Evolutionary conservation across 1,140 invertebrate genomes (phyloP), one percentile per base, ranked within the genome.

Genomic region (Drosophila ironensis): DNA sequence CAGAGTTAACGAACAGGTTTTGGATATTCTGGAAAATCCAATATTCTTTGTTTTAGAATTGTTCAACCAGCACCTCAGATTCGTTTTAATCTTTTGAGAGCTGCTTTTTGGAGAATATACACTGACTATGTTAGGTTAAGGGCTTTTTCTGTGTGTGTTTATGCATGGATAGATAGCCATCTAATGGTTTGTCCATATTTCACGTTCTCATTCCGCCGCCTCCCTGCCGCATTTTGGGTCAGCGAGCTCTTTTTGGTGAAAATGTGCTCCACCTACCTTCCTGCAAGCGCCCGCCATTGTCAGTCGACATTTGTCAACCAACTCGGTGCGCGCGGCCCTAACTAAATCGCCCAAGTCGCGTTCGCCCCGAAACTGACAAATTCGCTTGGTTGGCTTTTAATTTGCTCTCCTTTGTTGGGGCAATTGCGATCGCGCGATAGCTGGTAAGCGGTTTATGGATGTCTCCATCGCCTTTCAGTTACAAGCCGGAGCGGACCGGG

Each of bases 381-480:
- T 66, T 66, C 30, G 60, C 61, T 66, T 35, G 61, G 60, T 66
- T 66, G 12, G 45, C 61, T 66, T 66, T 66, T 66, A 66, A 66
- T 66, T 66, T 66, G 61, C 37, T 66, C 28, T 66, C 61, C 61
- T 66, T 66, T 66, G 61, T 66, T 66, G 25, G 22, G 3, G 27
- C 60, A 52, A 66, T 66, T 66, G 61, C 59, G 46, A 66, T 66
- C 28, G 61, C 11, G 33, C 22, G 60, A 66, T 66, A 61, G 35
- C 38, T 8, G 25, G 22, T 66, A 66, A 66, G 61, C 61, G 61
- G 60, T 52, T 66, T 66, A 66, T 66, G 50, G 33, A 38, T 64
- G 59, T 59, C 20, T 22, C 40, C 12, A 38, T 28, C 30, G 30
- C 22, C 40, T n/a, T 12, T 24, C 35, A 51, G 35, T 11, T 30